Percentiles rank a stretch among this genome's conserved stretches.
Conservation (phyloP, 2,113 vertebrate genomes). For the zebrafish (Danio rerio) region GRCz12tu NC_133182.1:25743001-25743500, state of each 20-base stretch:
- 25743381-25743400: not conserved
- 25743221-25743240: constrained; percentile 55
- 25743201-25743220: constrained; percentile 51
- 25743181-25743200: constrained; percentile 56
- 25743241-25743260: constrained; percentile 58
- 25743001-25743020: constrained; percentile 10
- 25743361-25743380: not conserved
- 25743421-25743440: not conserved
- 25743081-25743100: not conserved
- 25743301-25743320: constrained; percentile 16
- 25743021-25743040: constrained; percentile 41
- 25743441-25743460: not conserved
- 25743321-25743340: not conserved
- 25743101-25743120: constrained; percentile 30
- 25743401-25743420: constrained; percentile 30
- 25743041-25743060: constrained; percentile 46
- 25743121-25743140: constrained; percentile 58
- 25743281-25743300: constrained; percentile 16
- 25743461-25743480: constrained; percentile 32
- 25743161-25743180: constrained; percentile 59
- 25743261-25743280: constrained; percentile 54
- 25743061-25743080: not conserved
- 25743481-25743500: constrained; percentile 16
- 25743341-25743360: constrained; percentile 1
- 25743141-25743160: constrained; percentile 57